phyloP scores from a whole-genome alignment of 2,113 vertebrate species.

The Cochlearius cochlearius region DNA sequence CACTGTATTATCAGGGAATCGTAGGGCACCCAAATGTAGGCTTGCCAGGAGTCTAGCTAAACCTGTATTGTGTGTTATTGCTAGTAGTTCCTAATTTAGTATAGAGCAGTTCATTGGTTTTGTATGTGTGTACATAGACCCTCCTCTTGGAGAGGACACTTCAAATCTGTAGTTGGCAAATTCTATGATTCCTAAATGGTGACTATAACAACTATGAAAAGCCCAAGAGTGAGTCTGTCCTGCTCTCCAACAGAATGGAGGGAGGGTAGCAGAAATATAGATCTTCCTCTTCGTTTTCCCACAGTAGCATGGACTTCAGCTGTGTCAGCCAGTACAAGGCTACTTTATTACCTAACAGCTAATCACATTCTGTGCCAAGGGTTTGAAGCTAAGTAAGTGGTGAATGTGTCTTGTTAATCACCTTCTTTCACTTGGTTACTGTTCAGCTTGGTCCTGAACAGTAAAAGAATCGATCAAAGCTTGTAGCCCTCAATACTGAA shows the following conservation, averaged over 20 bases:
- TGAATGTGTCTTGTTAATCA: neutral
- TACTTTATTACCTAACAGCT: neutral
- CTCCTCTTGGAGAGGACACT: neutral
- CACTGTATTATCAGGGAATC: neutral
- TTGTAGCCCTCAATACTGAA: neutral
- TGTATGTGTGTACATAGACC: neutral
- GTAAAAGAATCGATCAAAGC: neutral
- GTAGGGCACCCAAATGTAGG: neutral
- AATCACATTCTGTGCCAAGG: neutral
- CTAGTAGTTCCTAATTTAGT: neutral
- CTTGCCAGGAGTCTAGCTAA: neutral
- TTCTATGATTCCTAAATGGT: neutral
- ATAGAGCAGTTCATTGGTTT: neutral
- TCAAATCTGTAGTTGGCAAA: neutral
- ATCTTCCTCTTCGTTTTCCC: neutral
- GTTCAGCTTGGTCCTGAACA: neutral
- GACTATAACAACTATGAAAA: neutral
- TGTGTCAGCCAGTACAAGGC: neutral
- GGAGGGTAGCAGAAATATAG: neutral
- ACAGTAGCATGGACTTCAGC: neutral
- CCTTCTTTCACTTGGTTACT: neutral
- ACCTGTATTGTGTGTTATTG: neutral
- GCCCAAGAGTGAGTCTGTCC: neutral
- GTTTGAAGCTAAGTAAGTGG: neutral
- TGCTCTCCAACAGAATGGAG: neutral